Evolutionary conservation across 2,797 vertebrate species (phyloP).

Genomic region (Manis javanica): DNA sequence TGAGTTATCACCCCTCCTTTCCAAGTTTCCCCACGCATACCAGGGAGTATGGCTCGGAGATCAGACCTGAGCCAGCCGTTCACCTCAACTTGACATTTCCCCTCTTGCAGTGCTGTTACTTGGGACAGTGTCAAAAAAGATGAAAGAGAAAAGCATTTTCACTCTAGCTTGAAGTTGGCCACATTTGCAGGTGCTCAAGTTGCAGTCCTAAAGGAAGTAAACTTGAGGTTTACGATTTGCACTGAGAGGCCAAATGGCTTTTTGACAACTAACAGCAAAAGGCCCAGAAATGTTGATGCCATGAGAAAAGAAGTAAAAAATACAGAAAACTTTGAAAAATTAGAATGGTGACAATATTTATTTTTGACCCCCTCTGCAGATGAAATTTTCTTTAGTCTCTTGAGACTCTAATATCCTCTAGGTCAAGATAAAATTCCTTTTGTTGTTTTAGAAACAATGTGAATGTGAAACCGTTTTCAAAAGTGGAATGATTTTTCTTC

Average conservation of each 20-base stretch:
- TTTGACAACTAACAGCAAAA: slow-evolving; percentile 23
- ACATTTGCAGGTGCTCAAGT: slow-evolving; percentile 60
- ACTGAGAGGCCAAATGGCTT: slow-evolving; percentile 70
- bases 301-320: slow-evolving; percentile 56
- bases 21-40: slow-evolving; percentile 4
- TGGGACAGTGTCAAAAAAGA: slow-evolving; percentile 68
- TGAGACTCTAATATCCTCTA: slow-evolving; percentile 18
- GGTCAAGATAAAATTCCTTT: slow-evolving; percentile 33
- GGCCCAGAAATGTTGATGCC: slow-evolving; percentile 63
- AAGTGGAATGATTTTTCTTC: slow-evolving; percentile 3
- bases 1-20: slow-evolving; percentile 50
- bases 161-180: slow-evolving; percentile 61
- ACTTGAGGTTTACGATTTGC: slow-evolving; percentile 67
- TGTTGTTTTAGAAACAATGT: neutral
- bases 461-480: neutral
- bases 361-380: neutral
- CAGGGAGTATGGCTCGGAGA: neutral
- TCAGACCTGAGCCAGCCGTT: slow-evolving; percentile 33
- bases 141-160: slow-evolving; percentile 63
- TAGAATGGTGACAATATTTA: slow-evolving; percentile 52
- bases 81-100: slow-evolving; percentile 70
- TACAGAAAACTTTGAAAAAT: slow-evolving; percentile 28
- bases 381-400: slow-evolving; percentile 39
- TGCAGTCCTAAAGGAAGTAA: slow-evolving; percentile 68
- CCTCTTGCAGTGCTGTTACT: slow-evolving; percentile 51